Conservation (phyloP, 1,140 invertebrate genomes). For the Magallana ariakensis region DNA sequence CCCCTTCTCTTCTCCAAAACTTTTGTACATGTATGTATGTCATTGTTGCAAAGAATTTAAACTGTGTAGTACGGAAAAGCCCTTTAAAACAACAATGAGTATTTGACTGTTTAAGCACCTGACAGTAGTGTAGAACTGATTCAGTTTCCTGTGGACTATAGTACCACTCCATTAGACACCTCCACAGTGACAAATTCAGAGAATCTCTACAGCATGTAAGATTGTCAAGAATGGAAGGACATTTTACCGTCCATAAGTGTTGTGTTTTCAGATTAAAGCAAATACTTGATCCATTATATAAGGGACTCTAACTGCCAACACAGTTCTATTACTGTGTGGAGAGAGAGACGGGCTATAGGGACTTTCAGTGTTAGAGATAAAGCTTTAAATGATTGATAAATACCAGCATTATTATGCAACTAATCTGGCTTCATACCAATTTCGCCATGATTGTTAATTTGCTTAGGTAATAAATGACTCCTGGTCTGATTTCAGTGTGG, state of each 20-base stretch:
- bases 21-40: no score
- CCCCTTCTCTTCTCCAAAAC: no score
- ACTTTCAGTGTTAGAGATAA: background rate
- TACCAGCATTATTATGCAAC: constrained; percentile 7
- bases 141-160: no score
- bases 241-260: background rate
- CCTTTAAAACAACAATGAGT: no score
- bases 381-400: constrained; percentile 13
- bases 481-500: background rate
- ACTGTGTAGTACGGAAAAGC: no score
- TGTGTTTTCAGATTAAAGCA: constrained; percentile 30
- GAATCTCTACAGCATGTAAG: no score
- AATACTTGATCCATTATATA: background rate
- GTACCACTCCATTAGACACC: no score
- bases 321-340: background rate
- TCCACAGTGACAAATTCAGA: no score
- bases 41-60: no score
- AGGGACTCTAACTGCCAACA: background rate
- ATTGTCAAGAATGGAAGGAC: no score
- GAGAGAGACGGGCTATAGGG: background rate
- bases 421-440: constrained; percentile 22
- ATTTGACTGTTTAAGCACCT: no score
- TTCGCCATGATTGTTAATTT: constrained; percentile 20
- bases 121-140: no score
- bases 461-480: background rate